Evolutionary conservation across 2,113 vertebrate species (phyloP).

Genomic region (Saguinus midas): DNA sequence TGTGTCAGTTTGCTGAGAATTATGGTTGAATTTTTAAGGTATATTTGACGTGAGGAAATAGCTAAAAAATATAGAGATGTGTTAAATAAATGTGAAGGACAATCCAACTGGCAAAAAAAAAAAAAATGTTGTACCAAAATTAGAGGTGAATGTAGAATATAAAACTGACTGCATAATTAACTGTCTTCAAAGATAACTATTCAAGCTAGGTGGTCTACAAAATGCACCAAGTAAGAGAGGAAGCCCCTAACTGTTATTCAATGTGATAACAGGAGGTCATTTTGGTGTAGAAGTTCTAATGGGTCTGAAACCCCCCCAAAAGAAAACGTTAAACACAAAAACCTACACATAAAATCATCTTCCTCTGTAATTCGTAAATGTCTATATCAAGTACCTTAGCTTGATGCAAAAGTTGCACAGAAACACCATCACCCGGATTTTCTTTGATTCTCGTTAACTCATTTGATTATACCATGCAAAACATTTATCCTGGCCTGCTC

Average conservation of each 20-base stretch:
- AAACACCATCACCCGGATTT: not conserved
- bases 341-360: not conserved
- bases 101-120: not conserved
- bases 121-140: not conserved
- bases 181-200: constrained; percentile 18
- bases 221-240: not conserved
- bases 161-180: not conserved
- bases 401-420: not conserved
- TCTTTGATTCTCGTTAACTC: not conserved
- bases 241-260: not conserved
- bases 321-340: not conserved
- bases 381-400: not conserved
- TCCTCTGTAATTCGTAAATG: not conserved
- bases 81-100: not conserved
- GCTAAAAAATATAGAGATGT: not conserved
- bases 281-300: not conserved
- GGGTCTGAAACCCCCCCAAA: not conserved
- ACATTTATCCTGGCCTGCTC: constrained; percentile 5
- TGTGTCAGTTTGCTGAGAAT: too few species aligned
- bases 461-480: constrained; percentile 4
- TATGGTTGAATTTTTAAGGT: not conserved
- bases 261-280: not conserved
- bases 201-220: not conserved
- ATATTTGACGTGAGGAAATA: not conserved
- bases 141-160: not conserved